A percentile compares a stretch with the other conserved stretches of the same genome.
Conservation (phyloP, 2,113 vertebrate genomes). For the Vidua macroura region DNA sequence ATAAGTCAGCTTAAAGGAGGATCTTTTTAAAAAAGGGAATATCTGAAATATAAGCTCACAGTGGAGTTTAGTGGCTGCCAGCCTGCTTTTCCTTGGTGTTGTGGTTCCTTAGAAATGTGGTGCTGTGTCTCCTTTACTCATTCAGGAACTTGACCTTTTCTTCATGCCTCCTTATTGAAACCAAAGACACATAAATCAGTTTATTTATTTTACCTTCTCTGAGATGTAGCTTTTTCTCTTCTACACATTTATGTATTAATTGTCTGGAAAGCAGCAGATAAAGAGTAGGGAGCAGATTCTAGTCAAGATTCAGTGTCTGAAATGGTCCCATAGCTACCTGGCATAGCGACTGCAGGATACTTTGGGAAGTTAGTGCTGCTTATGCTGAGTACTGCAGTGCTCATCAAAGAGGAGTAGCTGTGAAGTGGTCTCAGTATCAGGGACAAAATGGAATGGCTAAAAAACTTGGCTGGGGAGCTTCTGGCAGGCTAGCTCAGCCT, state of each 20-base stretch:
- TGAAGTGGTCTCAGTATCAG: neutral
- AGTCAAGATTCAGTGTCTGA: neutral
- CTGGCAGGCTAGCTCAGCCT: neutral
- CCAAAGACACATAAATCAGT: neutral
- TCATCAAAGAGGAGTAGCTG: neutral
- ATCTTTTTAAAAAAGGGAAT: rapidly evolving
- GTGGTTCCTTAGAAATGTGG: neutral
- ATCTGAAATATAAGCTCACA: neutral
- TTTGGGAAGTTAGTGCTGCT: neutral
- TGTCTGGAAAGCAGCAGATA: neutral
- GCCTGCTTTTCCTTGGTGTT: neutral
- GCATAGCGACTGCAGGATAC: neutral
- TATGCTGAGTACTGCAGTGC: neutral
- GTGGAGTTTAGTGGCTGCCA: neutral
- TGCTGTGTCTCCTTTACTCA: neutral
- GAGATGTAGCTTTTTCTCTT: neutral
- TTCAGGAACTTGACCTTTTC: neutral
- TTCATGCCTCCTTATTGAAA: neutral
- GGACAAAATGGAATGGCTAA: neutral
- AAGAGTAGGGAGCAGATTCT: neutral
- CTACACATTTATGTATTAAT: neutral
- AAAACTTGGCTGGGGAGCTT: neutral
- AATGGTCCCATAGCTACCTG: neutral
- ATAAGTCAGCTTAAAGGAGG: neutral
- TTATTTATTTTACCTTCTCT: neutral